These are phyloP conservation scores for Anableps anableps DNA, from an alignment of 2,797 vertebrate species.

Conservation along the genomic window DNA sequence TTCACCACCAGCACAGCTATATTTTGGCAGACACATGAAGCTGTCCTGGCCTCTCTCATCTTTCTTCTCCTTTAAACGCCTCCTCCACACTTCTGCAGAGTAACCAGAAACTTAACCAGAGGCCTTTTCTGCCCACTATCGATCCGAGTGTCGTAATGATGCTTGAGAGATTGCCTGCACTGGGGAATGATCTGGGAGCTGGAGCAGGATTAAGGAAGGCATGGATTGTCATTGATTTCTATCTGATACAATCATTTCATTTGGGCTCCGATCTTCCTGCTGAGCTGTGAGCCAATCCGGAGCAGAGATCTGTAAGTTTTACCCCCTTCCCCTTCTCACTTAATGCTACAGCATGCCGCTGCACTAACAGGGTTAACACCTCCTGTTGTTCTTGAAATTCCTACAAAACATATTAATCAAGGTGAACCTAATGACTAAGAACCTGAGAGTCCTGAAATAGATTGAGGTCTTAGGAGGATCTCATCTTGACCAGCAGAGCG, in stretches of 20 bases:
- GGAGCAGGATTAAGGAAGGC: conserved; percentile 82
- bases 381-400: conserved; percentile 75
- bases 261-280: conserved; percentile 80
- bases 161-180: conserved; percentile 83
- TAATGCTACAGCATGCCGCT: conserved; percentile 67
- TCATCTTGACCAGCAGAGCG: conserved; percentile 49
- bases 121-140: conserved; percentile 67
- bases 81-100: conserved; percentile 56
- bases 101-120: conserved; percentile 72
- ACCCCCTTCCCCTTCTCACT: conserved; percentile 39
- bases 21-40: conserved; percentile 50
- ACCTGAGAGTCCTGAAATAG: conserved; percentile 54
- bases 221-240: conserved; percentile 86
- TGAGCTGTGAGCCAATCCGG: conserved; percentile 71
- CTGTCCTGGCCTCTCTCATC: conserved; percentile 54
- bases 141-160: conserved; percentile 80
- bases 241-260: conserved; percentile 88
- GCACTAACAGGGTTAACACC: conserved; percentile 78
- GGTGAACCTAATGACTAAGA: conserved; percentile 54
- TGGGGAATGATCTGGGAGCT: conserved; percentile 77
- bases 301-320: conserved; percentile 80
- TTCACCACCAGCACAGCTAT: conserved; percentile 54
- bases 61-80: conserved; percentile 36
- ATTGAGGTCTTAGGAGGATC: conserved; percentile 71
- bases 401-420: conserved; percentile 82